Evolutionary conservation across 2,888 invertebrate genomes (phyloP).

Genomic region (Acholoe squamosa): DNA sequence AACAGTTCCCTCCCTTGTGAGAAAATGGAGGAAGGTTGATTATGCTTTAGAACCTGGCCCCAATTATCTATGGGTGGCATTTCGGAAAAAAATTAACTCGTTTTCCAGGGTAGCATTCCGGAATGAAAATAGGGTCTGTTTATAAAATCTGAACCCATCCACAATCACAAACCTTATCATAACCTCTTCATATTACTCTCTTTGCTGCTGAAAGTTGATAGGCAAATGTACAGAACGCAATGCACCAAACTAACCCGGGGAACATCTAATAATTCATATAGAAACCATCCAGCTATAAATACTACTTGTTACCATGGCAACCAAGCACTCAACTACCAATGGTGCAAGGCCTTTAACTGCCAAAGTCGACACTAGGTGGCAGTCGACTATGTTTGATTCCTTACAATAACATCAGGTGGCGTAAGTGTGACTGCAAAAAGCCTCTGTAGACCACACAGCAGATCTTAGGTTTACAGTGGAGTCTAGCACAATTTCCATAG

Average conservation of each 20-base stretch:
- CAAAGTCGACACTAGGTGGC: background rate
- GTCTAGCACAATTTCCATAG: background rate
- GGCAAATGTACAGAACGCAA: background rate
- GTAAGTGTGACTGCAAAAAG: background rate
- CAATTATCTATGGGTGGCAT: no score
- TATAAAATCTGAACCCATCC: no score
- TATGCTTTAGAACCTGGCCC: no score
- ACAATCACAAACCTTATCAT: no score
- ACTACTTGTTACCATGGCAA: conserved; percentile 37
- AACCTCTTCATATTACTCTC: background rate
- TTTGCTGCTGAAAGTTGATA: background rate
- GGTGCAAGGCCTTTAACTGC: background rate
- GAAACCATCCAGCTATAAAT: background rate
- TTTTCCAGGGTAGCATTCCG: no score
- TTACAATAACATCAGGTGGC: conserved; percentile 22
- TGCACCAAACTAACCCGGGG: background rate
- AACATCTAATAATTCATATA: conserved; percentile 16
- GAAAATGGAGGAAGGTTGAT: no score
- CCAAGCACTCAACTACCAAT: background rate
- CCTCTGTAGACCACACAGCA: background rate
- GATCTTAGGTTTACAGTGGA: background rate
- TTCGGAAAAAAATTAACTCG: no score
- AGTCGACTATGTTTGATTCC: background rate
- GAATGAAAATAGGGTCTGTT: no score
- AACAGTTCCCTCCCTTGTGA: no score